Conservation (phyloP, 2,113 vertebrate species). For the Glareola pratincola region DNA sequence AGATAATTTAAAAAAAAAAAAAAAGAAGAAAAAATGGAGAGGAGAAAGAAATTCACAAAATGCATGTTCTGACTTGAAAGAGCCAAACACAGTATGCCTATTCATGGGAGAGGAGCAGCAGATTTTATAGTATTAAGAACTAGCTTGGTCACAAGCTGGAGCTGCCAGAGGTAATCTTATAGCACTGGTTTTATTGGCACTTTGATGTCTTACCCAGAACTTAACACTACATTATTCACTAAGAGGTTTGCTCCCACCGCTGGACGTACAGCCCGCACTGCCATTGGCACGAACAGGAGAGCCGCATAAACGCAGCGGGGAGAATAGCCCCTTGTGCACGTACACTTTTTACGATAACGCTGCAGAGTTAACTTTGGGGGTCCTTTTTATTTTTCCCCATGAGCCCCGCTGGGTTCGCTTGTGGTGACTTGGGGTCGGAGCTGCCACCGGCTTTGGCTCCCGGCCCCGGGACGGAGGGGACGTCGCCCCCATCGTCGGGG, state of each 20-base stretch:
- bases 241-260: background rate
- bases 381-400: fast-evolving
- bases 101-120: background rate
- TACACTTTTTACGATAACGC: background rate
- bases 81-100: background rate
- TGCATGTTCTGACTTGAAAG: background rate
- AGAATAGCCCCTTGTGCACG: conserved; percentile 3
- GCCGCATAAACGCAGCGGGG: background rate
- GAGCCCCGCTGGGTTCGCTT: background rate
- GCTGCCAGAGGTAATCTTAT: conserved; percentile 3
- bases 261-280: background rate
- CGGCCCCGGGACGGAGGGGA: fast-evolving
- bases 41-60: background rate
- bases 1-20: background rate
- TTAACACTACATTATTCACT: conserved; percentile 28
- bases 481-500: fast-evolving
- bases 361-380: background rate
- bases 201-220: conserved; percentile 24
- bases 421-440: fast-evolving
- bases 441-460: background rate
- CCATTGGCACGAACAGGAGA: conserved; percentile 21
- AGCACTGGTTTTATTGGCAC: conserved; percentile 17
- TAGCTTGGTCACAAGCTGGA: background rate
- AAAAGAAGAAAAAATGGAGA: background rate
- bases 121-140: conserved; percentile 13